A percentile compares a stretch with the other conserved stretches of the same genome.
Conservation (phyloP, 2,888 invertebrate species). For the Amphipoea lucens region DNA sequence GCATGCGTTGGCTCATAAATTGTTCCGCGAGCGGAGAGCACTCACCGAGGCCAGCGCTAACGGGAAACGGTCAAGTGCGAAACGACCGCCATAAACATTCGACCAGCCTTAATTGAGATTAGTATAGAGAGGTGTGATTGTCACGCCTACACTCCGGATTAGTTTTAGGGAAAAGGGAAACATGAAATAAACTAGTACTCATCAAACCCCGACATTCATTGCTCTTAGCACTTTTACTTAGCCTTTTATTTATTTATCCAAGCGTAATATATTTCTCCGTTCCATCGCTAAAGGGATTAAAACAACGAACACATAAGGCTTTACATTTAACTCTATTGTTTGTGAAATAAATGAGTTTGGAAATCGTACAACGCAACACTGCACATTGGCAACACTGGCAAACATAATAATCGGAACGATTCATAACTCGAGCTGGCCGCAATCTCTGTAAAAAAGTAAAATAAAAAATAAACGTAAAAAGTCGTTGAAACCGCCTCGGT, state of each 20-base stretch:
- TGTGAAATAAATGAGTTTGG: slow-evolving; percentile 40
- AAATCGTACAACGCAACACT: slow-evolving; percentile 47
- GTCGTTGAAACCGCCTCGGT: slow-evolving; percentile 67
- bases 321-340: slow-evolving; percentile 43
- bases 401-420: slow-evolving; percentile 60
- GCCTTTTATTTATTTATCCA: slow-evolving; percentile 40
- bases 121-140: slow-evolving; percentile 62
- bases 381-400: slow-evolving; percentile 44
- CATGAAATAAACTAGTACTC: slow-evolving; percentile 58
- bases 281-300: slow-evolving; percentile 31
- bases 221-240: slow-evolving; percentile 43
- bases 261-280: slow-evolving; percentile 33
- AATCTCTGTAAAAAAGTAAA: slow-evolving; percentile 63
- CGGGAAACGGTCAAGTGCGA: slow-evolving; percentile 68
- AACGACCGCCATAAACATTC: slow-evolving; percentile 66
- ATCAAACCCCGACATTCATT: slow-evolving; percentile 58
- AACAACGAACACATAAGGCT: slow-evolving; percentile 31
- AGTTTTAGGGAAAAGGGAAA: slow-evolving; percentile 52
- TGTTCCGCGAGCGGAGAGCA: slow-evolving; percentile 47
- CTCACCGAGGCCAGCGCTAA: slow-evolving; percentile 49
- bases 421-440: slow-evolving; percentile 60
- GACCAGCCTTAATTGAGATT: slow-evolving; percentile 62
- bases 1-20: slow-evolving; percentile 57
- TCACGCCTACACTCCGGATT: slow-evolving; percentile 50
- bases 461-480: slow-evolving; percentile 62